Percentiles rank a stretch among this genome's conserved stretches.
Conservation (phyloP, 2,797 vertebrate species). For the Morus bassanus region DNA sequence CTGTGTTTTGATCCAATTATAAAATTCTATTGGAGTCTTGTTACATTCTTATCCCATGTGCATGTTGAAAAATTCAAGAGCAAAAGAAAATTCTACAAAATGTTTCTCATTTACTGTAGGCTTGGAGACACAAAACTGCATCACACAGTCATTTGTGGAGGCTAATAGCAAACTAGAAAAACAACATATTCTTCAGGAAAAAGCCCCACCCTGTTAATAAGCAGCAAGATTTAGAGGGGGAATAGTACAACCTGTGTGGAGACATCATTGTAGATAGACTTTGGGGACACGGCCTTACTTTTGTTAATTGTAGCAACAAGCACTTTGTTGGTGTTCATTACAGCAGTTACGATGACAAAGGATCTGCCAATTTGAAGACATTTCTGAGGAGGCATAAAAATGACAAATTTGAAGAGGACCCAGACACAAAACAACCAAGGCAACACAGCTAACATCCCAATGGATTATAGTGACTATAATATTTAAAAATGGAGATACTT, state of each 20-base stretch:
- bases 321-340: not conserved
- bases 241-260: not conserved
- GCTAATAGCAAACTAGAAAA: conserved; percentile 12
- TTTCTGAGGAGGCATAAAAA: not conserved
- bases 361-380: not conserved
- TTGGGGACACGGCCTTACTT: not conserved
- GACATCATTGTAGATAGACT: not conserved
- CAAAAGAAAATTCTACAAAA: conserved; percentile 52
- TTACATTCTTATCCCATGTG: conserved; percentile 55
- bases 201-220: not conserved
- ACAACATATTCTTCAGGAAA: not conserved
- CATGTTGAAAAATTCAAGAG: conserved; percentile 53
- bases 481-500: not conserved
- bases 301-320: not conserved
- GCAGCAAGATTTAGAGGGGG: not conserved
- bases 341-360: not conserved
- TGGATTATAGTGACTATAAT: not conserved
- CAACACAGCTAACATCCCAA: not conserved
- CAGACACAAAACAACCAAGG: not conserved
- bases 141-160: not conserved
- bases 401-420: not conserved
- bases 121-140: conserved; percentile 27
- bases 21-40: conserved; percentile 53
- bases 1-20: conserved; percentile 67
- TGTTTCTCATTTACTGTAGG: conserved; percentile 38